phyloP scores from a whole-genome alignment of 2,113 vertebrate species.

The Sylvia atricapilla region DNA sequence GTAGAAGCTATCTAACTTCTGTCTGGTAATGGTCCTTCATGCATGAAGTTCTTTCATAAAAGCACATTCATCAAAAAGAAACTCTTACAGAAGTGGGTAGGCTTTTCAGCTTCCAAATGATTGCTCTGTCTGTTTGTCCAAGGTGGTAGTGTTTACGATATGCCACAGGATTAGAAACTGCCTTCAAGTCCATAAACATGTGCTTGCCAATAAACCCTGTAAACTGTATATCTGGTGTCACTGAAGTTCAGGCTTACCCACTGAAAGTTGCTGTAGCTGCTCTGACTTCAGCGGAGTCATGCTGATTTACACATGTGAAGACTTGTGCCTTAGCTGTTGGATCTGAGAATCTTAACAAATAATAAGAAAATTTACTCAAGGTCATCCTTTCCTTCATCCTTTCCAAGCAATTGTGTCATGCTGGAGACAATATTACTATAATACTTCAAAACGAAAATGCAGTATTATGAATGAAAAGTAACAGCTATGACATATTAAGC shows the following conservation, averaged over 20 bases:
- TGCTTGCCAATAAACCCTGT: conserved; percentile 9
- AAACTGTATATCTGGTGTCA: conserved; percentile 6
- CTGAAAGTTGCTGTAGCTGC: not conserved
- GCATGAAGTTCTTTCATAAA: not conserved
- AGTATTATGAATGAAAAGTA: conserved; percentile 28
- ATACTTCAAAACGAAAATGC: not conserved
- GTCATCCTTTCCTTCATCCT: not conserved
- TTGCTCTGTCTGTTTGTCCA: not conserved
- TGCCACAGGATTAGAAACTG: conserved; percentile 11
- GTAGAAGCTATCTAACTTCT: not conserved
- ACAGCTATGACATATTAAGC: not conserved
- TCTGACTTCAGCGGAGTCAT: not conserved
- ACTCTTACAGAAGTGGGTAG: not conserved
- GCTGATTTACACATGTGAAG: conserved; percentile 11
- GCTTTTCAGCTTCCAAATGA: not conserved
- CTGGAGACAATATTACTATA: not conserved
- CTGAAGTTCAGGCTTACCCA: not conserved
- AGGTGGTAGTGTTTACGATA: conserved; percentile 18
- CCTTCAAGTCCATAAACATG: conserved; percentile 14
- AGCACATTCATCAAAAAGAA: not conserved
- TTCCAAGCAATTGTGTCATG: not conserved
- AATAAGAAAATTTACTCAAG: not conserved
- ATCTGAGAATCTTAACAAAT: not conserved
- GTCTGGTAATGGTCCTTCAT: not conserved
- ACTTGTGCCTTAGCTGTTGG: not conserved